Conservation (phyloP, 2,113 vertebrate species). For the Piaya cayana region DNA sequence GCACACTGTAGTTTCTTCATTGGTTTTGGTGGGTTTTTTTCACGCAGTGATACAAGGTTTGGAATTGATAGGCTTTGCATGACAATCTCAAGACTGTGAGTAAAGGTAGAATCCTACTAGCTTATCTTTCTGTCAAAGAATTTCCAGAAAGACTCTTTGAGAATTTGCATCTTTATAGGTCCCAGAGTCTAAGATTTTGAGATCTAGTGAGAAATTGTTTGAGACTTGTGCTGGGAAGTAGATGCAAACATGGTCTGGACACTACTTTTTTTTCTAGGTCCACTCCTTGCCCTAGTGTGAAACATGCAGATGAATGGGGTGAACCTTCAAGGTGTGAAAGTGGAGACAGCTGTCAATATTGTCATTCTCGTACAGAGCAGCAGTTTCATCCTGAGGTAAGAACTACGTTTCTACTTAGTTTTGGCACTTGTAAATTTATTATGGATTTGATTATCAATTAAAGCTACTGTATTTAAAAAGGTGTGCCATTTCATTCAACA, state of each 20-base stretch:
- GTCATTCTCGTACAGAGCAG: conserved; percentile 93
- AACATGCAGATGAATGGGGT: conserved; percentile 93
- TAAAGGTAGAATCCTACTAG: background rate
- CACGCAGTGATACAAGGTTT: background rate
- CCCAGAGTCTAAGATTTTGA: background rate
- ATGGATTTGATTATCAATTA: background rate
- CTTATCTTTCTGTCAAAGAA: background rate
- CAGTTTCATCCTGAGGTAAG: conserved; percentile 93
- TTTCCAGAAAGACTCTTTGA: background rate
- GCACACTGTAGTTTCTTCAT: background rate
- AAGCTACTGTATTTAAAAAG: background rate
- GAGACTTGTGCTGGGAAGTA: background rate
- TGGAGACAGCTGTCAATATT: conserved; percentile 88
- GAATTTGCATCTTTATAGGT: background rate
- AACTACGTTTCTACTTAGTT: background rate
- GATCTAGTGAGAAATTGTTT: background rate
- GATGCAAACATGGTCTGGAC: background rate
- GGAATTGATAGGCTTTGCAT: background rate
- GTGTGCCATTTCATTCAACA: background rate
- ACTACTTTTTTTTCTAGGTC: conserved; percentile 76
- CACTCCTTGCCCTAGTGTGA: conserved; percentile 90
- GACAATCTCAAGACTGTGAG: background rate
- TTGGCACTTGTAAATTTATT: background rate
- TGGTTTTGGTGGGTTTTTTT: background rate
- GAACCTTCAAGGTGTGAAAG: conserved; percentile 90